Percentiles rank a stretch among this genome's conserved stretches.
Conservation (phyloP, 2,113 vertebrate species). For the Halichoeres trimaculatus region DNA sequence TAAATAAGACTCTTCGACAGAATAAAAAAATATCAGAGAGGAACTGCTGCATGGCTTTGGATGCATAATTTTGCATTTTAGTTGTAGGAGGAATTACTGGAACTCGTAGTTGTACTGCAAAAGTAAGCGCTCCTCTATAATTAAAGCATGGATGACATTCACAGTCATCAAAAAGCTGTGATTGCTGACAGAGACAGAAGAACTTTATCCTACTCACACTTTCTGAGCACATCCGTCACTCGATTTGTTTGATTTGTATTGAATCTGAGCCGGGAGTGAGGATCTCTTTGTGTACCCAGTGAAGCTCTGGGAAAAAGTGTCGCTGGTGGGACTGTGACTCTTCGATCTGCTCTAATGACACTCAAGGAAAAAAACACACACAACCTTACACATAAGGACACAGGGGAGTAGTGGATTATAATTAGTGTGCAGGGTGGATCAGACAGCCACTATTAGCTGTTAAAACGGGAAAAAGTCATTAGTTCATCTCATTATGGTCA, state of each 20-base stretch:
- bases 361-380: slow-evolving; percentile 11
- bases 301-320: slow-evolving; percentile 15
- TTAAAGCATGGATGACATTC: not conserved
- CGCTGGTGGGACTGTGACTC: slow-evolving; percentile 5
- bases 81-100: not conserved
- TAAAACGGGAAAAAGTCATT: slow-evolving; percentile 70
- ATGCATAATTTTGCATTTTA: not conserved
- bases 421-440: slow-evolving; percentile 55
- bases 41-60: no score
- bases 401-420: slow-evolving; percentile 60
- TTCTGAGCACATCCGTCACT: slow-evolving; percentile 33
- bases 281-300: slow-evolving; percentile 11
- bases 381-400: slow-evolving; percentile 41
- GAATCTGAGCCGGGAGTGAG: slow-evolving; percentile 10
- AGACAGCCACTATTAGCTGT: slow-evolving; percentile 50
- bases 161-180: not conserved
- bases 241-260: not conserved
- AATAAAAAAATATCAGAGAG: no score
- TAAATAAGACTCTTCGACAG: no score
- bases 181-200: not conserved
- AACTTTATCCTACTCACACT: slow-evolving; percentile 24
- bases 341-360: slow-evolving; percentile 23
- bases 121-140: not conserved
- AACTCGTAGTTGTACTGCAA: not conserved
- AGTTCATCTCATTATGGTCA: slow-evolving; percentile 74